Base-by-base conservation (phyloP, 2,797 vertebrate species). In the Brachyrhaphis roseni region DNA sequence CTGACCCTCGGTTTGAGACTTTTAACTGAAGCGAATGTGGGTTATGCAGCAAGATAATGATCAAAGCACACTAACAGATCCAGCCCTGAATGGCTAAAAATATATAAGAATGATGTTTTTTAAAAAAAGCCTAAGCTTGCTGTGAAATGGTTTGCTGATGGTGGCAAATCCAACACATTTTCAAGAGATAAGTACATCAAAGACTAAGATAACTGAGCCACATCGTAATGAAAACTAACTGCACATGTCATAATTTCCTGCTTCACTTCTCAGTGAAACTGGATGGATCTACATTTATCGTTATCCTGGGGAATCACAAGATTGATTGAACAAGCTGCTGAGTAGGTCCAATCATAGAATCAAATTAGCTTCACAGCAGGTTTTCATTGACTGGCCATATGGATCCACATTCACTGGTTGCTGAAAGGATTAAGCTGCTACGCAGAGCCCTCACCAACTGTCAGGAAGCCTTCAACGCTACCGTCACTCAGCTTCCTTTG, bases 241-340 rank as follows among this genome's bases (percentile, higher is more conserved):
- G 45, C 64, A 79, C 43, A 78, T 72, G 76, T 79, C n/a, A 83
- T 85, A 26, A 86, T 92, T 92, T 82, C 66, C 79, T 34, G 75
- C 84, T 86, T 83, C 79, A 79, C 16, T 72, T 81, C 76, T 79
- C 47, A 41, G 43, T 59, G 78, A 72, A 57, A 59, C 10, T 73
- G 28, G 72, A 62, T 73, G 36, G 76, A 78, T 80, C 62, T 76
- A 12, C 36, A 2, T 82, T 73, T 76, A 77, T 85, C 34, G 75
- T 23, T 70, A 51, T 72, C 78, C 12, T 51, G 57, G 20, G 28
- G 76, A 77, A 75, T 78, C 72, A 51, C 45, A 47, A 8, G 31
- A 82, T 86, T 83, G 51, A 80, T 68, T 74, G 78, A 72, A 49
- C 68, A n/a, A 78, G 26, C 68, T 73, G 82, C 84, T 79, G 64